Conservation (phyloP, 2,113 vertebrate genomes). For the human (Homo sapiens) region DNA sequence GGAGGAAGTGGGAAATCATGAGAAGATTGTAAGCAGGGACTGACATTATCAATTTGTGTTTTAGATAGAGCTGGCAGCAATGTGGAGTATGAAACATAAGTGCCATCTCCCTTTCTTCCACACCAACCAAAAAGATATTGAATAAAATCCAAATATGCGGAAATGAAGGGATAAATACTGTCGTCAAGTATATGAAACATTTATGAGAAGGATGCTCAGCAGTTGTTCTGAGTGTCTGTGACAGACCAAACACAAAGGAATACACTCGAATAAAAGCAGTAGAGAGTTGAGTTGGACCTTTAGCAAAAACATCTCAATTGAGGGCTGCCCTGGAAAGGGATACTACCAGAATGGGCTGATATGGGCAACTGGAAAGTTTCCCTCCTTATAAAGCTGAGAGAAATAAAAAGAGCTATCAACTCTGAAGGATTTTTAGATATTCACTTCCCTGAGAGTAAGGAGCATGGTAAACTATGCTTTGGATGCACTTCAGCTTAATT, state of each 20-base stretch:
- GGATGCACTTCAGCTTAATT: not conserved
- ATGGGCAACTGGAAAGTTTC: not conserved
- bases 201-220: conserved; percentile 75
- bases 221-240: conserved; percentile 75
- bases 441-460: not conserved
- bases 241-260: conserved; percentile 75
- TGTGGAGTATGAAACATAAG: conserved; percentile 69
- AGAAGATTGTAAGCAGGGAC: conserved; percentile 58
- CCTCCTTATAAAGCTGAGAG: not conserved
- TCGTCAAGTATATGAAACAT: conserved; percentile 79
- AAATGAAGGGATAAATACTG: conserved; percentile 78
- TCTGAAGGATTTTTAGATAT: not conserved
- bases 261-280: conserved; percentile 21
- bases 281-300: conserved; percentile 45
- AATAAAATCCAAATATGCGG: conserved; percentile 76
- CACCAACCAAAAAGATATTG: conserved; percentile 73
- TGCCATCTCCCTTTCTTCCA: conserved; percentile 71
- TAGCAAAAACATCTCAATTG: conserved; percentile 42
- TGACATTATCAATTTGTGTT: conserved; percentile 79
- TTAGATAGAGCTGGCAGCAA: conserved; percentile 71
- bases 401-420: not conserved
- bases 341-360: not conserved
- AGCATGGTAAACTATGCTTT: not conserved
- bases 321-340: not conserved
- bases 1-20: conserved; percentile 56